phyloP scores from a whole-genome alignment of 2,888 invertebrate genomes.

The Tetragnatha montana region DNA sequence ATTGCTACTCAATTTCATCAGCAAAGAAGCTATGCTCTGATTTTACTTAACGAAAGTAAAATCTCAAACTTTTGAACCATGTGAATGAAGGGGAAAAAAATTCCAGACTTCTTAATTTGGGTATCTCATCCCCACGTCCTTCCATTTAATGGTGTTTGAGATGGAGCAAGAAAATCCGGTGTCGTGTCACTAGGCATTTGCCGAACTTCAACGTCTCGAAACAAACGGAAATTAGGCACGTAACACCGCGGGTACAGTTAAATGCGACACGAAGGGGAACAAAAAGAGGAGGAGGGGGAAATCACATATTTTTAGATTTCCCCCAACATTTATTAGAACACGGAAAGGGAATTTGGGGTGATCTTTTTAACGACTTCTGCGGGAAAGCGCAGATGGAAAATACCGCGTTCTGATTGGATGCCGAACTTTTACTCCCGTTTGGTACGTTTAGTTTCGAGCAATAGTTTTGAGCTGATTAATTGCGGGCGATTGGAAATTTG shows the following conservation, averaged over 20 bases:
- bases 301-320: conserved; percentile 30
- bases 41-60: too few species aligned
- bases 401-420: conserved; percentile 47
- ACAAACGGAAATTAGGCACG: conserved; percentile 47
- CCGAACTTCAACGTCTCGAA: conserved; percentile 14
- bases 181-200: conserved; percentile 35
- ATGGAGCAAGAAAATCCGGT: conserved; percentile 13
- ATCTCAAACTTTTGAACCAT: not conserved
- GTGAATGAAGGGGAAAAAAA: not conserved
- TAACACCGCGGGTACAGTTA: conserved; percentile 14
- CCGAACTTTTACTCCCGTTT: conserved; percentile 35
- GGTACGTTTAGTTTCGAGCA: conserved; percentile 22
- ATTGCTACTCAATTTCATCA: too few species aligned
- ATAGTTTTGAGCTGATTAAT: conserved; percentile 29
- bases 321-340: conserved; percentile 25
- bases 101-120: not conserved
- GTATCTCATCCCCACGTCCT: not conserved
- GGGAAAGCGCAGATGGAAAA: conserved; percentile 49
- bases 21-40: too few species aligned
- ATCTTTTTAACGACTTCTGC: conserved; percentile 40
- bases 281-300: conserved; percentile 1
- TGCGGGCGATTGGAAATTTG: not conserved
- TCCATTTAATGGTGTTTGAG: not conserved
- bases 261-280: conserved; percentile 6
- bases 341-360: conserved; percentile 7